Evolutionary conservation across 92 coral and sea anemone genomes (phyloP), one percentile per base, ranked within the genome.

Genomic region (Desmophyllum pertusum): DNA sequence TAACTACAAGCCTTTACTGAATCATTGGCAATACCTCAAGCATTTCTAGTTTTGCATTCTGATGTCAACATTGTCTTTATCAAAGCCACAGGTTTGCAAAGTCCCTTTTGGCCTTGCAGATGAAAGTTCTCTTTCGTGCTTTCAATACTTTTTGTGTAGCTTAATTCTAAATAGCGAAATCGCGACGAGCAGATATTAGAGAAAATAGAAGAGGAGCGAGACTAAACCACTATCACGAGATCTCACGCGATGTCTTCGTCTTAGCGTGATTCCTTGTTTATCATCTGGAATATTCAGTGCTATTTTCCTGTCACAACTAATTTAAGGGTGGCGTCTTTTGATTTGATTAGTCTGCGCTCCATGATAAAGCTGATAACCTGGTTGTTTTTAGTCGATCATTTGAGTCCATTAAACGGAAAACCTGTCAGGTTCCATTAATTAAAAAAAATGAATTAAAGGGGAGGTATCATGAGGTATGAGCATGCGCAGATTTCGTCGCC

Each of bases 11-110:
- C n/a, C n/a, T n/a, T n/a, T n/a, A n/a, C n/a, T n/a, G n/a, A 74
- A 17, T 10, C 6, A 10, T 46, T 74, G 79, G 79, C 79, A 75
- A 33, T 36, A 30, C 38, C 64, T 25, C 79, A 75, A 52, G 64
- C 23, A 1, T 42, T 42, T 15, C 6, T 9, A 33, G 11, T 51
- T 51, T 8, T 25, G 8, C 25, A 59, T 59, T 25, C 33, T 23
- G n/a, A 3, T 10, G 9, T 15, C n/a, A 8, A 59, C 3, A 59
- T 8, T 59, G 8, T 4, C 35, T 59, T 15, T 25, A 0, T 29
- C 15, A 59, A 59, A 27, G 27, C 27, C 61, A 53, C n/a, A n/a
- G n/a, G n/a, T n/a, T n/a, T n/a, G n/a, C n/a, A n/a, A n/a, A n/a
- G n/a, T n/a, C n/a, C n/a, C n/a, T n/a, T n/a, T n/a, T n/a, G n/a